Evolutionary conservation across 2,113 vertebrate genomes (phyloP).

Genomic region (Syngnathus typhle): DNA sequence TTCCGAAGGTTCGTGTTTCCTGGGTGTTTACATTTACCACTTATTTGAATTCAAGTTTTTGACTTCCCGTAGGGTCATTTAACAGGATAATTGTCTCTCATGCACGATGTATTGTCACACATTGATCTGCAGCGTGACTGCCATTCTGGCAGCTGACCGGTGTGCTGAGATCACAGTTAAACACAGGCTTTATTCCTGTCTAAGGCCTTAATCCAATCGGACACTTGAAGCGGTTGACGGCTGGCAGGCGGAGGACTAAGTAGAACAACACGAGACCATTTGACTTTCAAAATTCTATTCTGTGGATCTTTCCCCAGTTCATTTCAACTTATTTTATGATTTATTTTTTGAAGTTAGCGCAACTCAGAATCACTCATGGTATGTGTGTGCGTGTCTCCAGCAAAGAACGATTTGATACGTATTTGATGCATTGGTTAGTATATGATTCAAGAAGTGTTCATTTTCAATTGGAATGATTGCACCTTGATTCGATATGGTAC

Average conservation of each 20-base stretch:
- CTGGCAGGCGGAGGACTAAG: neutral
- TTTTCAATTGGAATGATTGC: too few species aligned
- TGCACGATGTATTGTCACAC: neutral
- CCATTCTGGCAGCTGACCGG: slow-evolving; percentile 17
- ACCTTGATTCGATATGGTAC: too few species aligned
- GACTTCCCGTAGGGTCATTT: too few species aligned
- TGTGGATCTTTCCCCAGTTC: slow-evolving; percentile 8
- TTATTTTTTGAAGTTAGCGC: neutral
- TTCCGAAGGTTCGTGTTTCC: neutral
- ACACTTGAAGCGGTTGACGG: neutral
- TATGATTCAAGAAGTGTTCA: too few species aligned
- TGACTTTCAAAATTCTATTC: slow-evolving; percentile 7
- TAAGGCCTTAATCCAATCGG: slow-evolving; percentile 56
- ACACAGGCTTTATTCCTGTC: slow-evolving; percentile 12
- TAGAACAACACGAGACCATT: neutral
- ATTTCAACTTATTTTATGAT: neutral
- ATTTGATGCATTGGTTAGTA: too few species aligned
- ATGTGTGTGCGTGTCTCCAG: too few species aligned
- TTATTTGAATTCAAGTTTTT: neutral
- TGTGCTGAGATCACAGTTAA: slow-evolving; percentile 18
- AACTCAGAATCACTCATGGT: neutral
- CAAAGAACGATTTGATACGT: too few species aligned
- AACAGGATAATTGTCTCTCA: neutral
- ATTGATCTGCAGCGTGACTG: neutral
- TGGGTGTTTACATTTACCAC: neutral